Base-by-base conservation (phyloP, 2,797 vertebrate genomes). In the Syngnathus acus region DNA sequence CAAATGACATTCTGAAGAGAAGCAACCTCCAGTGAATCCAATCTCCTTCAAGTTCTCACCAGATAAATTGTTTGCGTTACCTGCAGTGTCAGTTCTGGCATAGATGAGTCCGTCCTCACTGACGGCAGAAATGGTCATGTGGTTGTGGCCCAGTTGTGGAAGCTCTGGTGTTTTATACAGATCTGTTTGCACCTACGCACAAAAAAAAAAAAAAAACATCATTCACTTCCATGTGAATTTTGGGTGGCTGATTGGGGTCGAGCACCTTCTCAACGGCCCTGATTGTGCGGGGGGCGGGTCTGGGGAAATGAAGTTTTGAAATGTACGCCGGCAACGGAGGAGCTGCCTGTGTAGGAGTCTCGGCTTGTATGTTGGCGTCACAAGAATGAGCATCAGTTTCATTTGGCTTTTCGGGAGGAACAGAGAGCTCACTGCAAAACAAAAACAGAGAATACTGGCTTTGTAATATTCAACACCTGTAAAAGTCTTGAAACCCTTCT, bases 41-140 rank as follows among this genome's bases (percentile, higher is more conserved):
- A 43, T 13, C 7, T 40, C n/a, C 16, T 61, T 61, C 1, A 40
- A 11, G 7, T 5, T 23, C 21, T 55, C 58, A 19, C 37, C 17
- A n/a, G 10, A 5, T 9, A 39, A 19, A 40, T 4, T 10, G 59
- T 61, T 43, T 45, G 19, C 1, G 10, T 62, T 37, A 98, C 97
- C 91, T 81, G 89, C 78, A 68, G 89, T 73, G 83, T 85, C 50
- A 71, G 93, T 88, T 72, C 94, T 86, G 72, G 86, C 74, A 43
- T 94, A 94, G 82, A 99, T 92, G 65, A 93, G 85, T 47, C 96
- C 95, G 60, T 96, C 92, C 0, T 85, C 84, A 73, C 90, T 92
- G 65, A 99, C 8, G 0, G 87, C 92, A 45, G 90, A 92, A 42
- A 99, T 83, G 53, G 53, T 67, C 76, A 92, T 90, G 37, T 83